Base-by-base conservation (phyloP, 2,113 vertebrate species). In the Lanius ludovicianus region DNA sequence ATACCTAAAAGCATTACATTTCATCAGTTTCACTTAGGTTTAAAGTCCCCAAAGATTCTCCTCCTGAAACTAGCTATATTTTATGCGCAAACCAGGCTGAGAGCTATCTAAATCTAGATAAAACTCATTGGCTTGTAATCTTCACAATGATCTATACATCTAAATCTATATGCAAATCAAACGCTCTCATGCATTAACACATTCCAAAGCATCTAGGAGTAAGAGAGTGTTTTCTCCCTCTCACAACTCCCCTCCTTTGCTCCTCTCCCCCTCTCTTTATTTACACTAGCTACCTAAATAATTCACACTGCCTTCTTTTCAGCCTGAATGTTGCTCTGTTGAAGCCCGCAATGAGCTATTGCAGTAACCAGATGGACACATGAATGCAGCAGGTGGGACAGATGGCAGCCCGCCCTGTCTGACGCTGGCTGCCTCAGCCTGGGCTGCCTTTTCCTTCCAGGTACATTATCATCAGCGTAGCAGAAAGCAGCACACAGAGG, bases 351-450 rank as follows among this genome's bases (percentile, higher is more conserved):
- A 97, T 95, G 98, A 98, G 98, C 97, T 95, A 97, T 56, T 97
- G 98, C 98, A 95, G 97, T 92, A 97, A 98, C 89, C 98, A 98
- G 98, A 98, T 98, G 98, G 98, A 98, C 98, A 97, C 96, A 92
- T 84, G 97, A 95, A 97, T 98, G 98, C 98, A 98, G 98, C 98
- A 98, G 98, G 98, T 98, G 98, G 98, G 98, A 98, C 98, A 98
- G 98, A 98, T 98, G 98, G 98, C 98, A 97, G 85, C 74, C 95
- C 97, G 98, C 98, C 98, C 98, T 95, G 98, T 97, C 98, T 98
- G 98, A 98, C 83, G 98, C 98, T 98, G 96, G 57, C 96, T 97
- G 98, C 98, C 98, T 97, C 97, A 90, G 98, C 98, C 84, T 37
- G 94, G 95, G 59, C 98, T 95, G 98, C 97, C 95, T 96, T 94